Base-by-base conservation (phyloP, 2,113 vertebrate species). In the Oxygymnocypris stewartii region DNA sequence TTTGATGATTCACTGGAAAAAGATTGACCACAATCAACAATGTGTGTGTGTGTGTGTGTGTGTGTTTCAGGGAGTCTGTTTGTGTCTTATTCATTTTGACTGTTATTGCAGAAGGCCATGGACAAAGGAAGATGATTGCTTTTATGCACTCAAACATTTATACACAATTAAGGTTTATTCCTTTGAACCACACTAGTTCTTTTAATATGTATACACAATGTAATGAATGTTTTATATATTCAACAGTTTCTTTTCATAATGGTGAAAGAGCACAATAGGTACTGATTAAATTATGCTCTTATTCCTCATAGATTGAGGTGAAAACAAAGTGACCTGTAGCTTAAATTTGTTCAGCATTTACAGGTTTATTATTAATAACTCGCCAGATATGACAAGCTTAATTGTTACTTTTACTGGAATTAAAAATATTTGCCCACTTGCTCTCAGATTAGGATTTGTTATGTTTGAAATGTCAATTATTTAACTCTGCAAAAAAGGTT, bases 1-100 rank as follows among this genome's bases (percentile, higher is more conserved):
- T 71, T 71, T 83, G 81, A 49, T 83, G 81, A 83, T 20, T 73
- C 81, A 83, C 65, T 54, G 31, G 42, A 83, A 49, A 73, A 86
- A 79, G n/a, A 57, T 47, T 18, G n/a, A 79, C 16, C 20, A 16
- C 18, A 80, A 61, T 75, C 71, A 51, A n/a, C 13, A 16, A 13
- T 31, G 54, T 57, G 47, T 59, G 54, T 65, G 85, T 65, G 54
- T 82, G 79, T 82, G 37, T 67, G 67, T 54, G 85, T 40, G 71
- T 42, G 79, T 5, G 37, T 9, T 18, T 44, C 40, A 47, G 73
- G 47, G 47, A 31, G 25, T 49, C 57, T 63, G 44, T 83, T 49
- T 78, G 74, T 42, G n/a, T 37, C 16, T 65, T n/a, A 35, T 59
- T 80, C 18, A 42, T 80, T 63, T 42, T 0, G 0, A 23, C 54